These are phyloP conservation scores for Eudyptes chrysolophus DNA, from an alignment of 2,113 vertebrate species.

Conservation along the genomic window DNA sequence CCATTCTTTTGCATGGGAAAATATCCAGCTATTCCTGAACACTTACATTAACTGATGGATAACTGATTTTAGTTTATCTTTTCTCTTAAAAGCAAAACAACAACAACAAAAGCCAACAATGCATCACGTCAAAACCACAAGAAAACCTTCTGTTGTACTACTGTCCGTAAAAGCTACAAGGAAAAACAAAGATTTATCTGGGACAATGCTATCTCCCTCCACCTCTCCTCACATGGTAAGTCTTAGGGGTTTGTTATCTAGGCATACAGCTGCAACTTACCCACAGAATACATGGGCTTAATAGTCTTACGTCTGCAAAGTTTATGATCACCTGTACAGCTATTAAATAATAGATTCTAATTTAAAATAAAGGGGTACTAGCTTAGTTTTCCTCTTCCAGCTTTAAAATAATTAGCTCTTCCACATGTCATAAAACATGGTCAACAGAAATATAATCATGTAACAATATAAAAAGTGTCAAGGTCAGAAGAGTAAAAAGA, in stretches of 20 bases:
- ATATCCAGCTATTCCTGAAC: background rate
- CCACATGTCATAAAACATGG: background rate
- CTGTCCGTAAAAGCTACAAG: background rate
- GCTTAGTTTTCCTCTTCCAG: background rate
- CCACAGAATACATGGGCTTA: background rate
- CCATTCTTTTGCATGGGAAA: background rate
- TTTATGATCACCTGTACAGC: background rate
- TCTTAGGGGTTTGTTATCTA: background rate
- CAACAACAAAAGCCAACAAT: background rate
- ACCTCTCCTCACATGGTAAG: background rate
- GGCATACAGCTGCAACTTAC: background rate
- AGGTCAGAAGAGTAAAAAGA: conserved; percentile 37
- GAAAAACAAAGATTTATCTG: background rate
- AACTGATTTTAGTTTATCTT: background rate
- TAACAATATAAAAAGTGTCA: conserved; percentile 23
- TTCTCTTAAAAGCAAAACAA: background rate
- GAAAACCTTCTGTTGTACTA: background rate
- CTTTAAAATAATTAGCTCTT: conserved; percentile 18
- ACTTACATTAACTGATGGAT: background rate
- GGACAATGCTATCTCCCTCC: background rate
- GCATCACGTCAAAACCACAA: background rate
- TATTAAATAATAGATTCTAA: conserved; percentile 11
- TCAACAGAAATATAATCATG: conserved; percentile 12
- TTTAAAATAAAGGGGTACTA: background rate
- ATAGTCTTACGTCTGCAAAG: background rate